These are phyloP conservation scores for Bos indicus DNA, from an alignment of 2,113 vertebrate species.

Conservation along the genomic window DNA sequence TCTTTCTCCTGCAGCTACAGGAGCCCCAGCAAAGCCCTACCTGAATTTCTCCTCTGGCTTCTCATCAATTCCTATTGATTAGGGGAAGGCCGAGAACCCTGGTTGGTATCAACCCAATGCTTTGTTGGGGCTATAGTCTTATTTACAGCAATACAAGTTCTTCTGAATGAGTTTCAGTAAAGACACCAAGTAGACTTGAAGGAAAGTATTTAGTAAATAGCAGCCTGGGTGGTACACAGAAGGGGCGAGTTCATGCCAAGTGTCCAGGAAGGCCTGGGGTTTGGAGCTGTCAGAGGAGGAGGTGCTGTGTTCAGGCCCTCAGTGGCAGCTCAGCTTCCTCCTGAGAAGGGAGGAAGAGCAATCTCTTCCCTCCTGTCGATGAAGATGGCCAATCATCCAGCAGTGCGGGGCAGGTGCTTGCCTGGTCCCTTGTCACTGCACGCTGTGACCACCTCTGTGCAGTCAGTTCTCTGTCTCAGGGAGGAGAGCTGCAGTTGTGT, in stretches of 20 bases:
- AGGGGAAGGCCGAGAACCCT: background rate
- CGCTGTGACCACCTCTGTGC: background rate
- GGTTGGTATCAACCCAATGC: background rate
- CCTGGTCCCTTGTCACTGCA: accelerated
- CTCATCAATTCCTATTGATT: background rate
- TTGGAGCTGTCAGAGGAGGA: background rate
- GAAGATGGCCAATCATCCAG: background rate
- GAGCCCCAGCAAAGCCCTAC: background rate
- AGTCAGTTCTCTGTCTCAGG: background rate
- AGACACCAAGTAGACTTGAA: background rate
- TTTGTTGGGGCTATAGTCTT: too few relatives aligned
- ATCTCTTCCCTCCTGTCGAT: background rate
- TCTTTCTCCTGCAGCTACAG: background rate
- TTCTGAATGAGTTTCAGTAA: background rate
- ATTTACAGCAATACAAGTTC: accelerated
- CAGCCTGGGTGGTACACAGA: background rate
- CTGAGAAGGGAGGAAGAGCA: too few relatives aligned
- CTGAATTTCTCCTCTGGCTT: background rate
- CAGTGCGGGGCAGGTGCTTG: background rate
- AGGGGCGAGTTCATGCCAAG: accelerated
- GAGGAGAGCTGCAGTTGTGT: background rate
- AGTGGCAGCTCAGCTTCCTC: background rate
- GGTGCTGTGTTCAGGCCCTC: too few relatives aligned
- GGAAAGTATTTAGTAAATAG: background rate
- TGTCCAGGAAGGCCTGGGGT: background rate